These are phyloP conservation scores for Aspidiotus destructor DNA, from an alignment of 2,888 invertebrate species.

Conservation along the genomic window DNA sequence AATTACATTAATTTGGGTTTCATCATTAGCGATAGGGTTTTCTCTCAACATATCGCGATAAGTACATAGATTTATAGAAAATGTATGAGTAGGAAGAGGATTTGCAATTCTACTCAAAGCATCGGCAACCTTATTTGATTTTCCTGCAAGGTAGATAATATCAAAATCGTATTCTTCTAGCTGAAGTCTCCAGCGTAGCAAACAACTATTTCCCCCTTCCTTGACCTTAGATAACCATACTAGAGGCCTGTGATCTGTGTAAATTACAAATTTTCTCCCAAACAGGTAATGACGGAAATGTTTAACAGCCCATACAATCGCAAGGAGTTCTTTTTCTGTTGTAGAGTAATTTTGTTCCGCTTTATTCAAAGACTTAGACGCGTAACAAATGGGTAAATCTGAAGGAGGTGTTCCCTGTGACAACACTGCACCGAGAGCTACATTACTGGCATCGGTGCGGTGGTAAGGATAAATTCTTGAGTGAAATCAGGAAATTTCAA, in stretches of 20 bases:
- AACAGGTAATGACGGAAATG: conserved; percentile 39
- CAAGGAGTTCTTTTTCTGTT: conserved; percentile 40
- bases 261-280: conserved; percentile 37
- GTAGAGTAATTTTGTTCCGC: conserved; percentile 38
- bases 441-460: conserved; percentile 39
- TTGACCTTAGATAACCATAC: conserved; percentile 13
- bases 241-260: conserved; percentile 27
- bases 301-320: conserved; percentile 39
- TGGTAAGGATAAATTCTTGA: conserved; percentile 30
- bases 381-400: conserved; percentile 40
- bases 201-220: conserved; percentile 12
- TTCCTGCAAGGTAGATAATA: conserved; percentile 19
- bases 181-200: conserved; percentile 30
- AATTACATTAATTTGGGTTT: no score
- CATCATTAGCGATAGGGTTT: no score
- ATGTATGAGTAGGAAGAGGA: no score
- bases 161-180: conserved; percentile 27
- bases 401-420: conserved; percentile 37
- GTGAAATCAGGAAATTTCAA: conserved; percentile 33
- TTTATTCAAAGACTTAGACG: conserved; percentile 38
- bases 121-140: conserved; percentile 13
- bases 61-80: no score
- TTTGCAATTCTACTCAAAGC: conserved; percentile 9
- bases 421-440: conserved; percentile 39
- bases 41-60: no score